These are phyloP conservation scores for Hippocampus barbouri DNA, from an alignment of 2,113 vertebrate species.

Conservation along the genomic window DNA sequence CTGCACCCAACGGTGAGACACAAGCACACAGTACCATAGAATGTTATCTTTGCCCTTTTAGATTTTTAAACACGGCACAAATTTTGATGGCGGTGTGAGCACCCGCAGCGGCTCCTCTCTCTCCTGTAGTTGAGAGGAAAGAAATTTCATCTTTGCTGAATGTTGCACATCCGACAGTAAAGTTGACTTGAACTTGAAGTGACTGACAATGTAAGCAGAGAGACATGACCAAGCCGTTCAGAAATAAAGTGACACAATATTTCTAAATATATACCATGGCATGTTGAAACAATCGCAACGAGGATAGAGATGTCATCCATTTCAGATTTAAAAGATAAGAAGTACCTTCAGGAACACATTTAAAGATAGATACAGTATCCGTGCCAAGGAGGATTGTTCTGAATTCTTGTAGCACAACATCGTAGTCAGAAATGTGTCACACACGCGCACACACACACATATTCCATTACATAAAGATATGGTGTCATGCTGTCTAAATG, in stretches of 20 bases:
- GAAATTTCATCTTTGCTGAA: no score
- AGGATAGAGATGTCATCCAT: background rate
- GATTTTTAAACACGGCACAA: no score
- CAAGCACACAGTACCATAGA: no score
- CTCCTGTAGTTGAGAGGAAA: no score
- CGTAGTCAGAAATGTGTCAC: background rate
- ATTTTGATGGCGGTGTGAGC: no score
- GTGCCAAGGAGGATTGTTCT: background rate
- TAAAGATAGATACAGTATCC: background rate
- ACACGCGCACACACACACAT: background rate
- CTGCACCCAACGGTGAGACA: no score
- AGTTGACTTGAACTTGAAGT: background rate
- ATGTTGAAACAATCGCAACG: background rate
- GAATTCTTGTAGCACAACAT: background rate
- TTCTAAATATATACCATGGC: background rate
- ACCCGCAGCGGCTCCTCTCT: no score
- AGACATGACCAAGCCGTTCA: background rate
- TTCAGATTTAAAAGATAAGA: background rate
- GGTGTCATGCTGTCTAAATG: conserved; percentile 12
- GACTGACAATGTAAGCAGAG: background rate
- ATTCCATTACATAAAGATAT: conserved; percentile 13
- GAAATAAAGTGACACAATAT: background rate
- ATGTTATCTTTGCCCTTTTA: no score
- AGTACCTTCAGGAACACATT: no score
- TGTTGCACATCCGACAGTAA: no score